These are phyloP conservation scores for Tenebrio molitor DNA, from an alignment of 1,140 invertebrate species.

Conservation along the genomic window DNA sequence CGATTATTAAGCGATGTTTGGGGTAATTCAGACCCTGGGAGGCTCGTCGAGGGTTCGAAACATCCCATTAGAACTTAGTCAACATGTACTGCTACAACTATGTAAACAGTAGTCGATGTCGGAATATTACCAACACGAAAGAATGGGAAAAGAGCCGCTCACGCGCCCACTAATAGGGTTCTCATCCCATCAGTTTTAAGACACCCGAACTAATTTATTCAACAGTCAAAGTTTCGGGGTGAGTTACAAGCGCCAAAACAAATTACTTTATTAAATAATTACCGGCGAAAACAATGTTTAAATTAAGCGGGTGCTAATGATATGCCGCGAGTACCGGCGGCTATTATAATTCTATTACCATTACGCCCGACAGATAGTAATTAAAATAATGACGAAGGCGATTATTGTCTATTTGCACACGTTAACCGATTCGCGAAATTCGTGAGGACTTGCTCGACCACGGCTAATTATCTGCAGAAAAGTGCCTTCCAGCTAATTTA, in stretches of 20 bases:
- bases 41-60: neutral
- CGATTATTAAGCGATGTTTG: slow-evolving; percentile 4
- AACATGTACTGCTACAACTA: slow-evolving; percentile 18
- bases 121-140: slow-evolving; percentile 38
- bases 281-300: slow-evolving; percentile 30
- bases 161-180: slow-evolving; percentile 16
- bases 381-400: slow-evolving; percentile 35
- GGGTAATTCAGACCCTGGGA: slow-evolving; percentile 11
- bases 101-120: slow-evolving; percentile 35
- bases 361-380: slow-evolving; percentile 33
- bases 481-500: neutral
- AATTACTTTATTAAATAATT: slow-evolving; percentile 23
- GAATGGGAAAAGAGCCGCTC: slow-evolving; percentile 3
- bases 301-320: slow-evolving; percentile 38
- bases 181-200: slow-evolving; percentile 9
- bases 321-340: slow-evolving; percentile 30
- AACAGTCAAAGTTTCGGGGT: neutral
- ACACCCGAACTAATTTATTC: slow-evolving; percentile 17
- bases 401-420: slow-evolving; percentile 35
- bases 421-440: slow-evolving; percentile 4
- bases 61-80: slow-evolving; percentile 36
- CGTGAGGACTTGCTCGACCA: neutral
- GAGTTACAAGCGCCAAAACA: neutral
- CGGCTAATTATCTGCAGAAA: neutral
- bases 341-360: slow-evolving; percentile 41